A percentile compares a stretch with the other conserved stretches of the same genome.
phyloP scores from a whole-genome alignment of 2,113 vertebrate species.

The Albula glossodonta region DNA sequence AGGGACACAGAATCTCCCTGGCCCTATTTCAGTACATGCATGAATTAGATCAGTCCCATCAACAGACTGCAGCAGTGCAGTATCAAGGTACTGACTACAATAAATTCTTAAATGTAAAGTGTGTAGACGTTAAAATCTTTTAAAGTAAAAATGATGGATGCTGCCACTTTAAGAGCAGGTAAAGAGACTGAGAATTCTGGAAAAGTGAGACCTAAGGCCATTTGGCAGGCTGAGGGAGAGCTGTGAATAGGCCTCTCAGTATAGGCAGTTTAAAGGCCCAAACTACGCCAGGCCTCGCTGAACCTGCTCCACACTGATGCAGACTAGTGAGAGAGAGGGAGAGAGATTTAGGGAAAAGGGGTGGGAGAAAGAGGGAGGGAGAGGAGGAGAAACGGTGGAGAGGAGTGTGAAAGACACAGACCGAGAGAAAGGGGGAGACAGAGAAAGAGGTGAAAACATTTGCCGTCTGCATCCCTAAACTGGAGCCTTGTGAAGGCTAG shows the following conservation, averaged over 20 bases:
- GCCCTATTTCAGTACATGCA: no score
- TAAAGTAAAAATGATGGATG: neutral
- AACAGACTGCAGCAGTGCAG: no score
- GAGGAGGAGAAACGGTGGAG: neutral
- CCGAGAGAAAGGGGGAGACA: neutral
- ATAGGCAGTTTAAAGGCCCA: constrained; percentile 1
- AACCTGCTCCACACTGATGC: neutral
- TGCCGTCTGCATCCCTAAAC: neutral
- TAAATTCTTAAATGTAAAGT: neutral
- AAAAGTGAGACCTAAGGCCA: constrained; percentile 9
- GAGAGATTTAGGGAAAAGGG: neutral
- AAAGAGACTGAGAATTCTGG: neutral
- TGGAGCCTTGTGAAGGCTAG: neutral
- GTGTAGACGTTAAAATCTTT: no score
- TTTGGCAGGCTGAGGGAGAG: constrained; percentile 16
- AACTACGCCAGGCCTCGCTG: neutral
- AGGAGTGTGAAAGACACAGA: neutral
- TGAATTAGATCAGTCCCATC: no score
- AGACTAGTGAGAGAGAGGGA: neutral
- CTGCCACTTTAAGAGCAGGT: constrained; percentile 23
- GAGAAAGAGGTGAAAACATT: constrained; percentile 1
- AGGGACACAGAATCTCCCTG: no score
- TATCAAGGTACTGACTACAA: neutral
- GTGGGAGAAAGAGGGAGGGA: neutral
- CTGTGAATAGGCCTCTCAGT: constrained; percentile 13